A percentile compares a stretch with the other conserved stretches of the same genome.
Conservation (phyloP, 2,113 vertebrate species). For the Chloropsis cyanopogon region DNA sequence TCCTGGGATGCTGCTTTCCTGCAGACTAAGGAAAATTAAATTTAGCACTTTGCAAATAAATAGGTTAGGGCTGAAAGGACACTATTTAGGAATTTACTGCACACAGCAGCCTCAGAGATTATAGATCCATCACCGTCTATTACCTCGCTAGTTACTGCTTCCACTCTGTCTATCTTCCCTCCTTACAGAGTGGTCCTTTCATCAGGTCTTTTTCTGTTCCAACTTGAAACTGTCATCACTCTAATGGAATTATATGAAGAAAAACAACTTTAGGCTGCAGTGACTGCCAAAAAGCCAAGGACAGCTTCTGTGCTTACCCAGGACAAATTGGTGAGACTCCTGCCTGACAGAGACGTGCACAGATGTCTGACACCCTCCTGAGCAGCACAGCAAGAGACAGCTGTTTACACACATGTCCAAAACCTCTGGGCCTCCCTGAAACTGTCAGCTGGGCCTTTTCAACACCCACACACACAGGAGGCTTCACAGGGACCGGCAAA, state of each 20-base stretch:
- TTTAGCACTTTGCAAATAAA: slow-evolving; percentile 72
- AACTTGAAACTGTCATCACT: slow-evolving; percentile 59
- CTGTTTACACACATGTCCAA: neutral
- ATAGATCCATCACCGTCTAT: slow-evolving; percentile 66
- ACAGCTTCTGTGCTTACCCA: neutral
- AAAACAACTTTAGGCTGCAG: slow-evolving; percentile 10
- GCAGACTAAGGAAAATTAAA: slow-evolving; percentile 69
- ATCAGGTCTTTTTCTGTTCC: slow-evolving; percentile 47
- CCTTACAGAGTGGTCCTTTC: slow-evolving; percentile 36
- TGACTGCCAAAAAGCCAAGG: slow-evolving; percentile 49
- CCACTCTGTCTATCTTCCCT: slow-evolving; percentile 50
- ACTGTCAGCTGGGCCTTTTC: neutral
- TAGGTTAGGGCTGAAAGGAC: slow-evolving; percentile 69
- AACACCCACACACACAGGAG: neutral
- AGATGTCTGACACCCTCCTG: neutral
- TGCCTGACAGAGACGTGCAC: neutral
- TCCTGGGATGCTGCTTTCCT: slow-evolving; percentile 63
- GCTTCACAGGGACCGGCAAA: neutral
- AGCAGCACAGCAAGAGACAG: neutral
- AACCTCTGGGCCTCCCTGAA: neutral
- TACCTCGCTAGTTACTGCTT: slow-evolving; percentile 60
- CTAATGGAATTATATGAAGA: slow-evolving; percentile 53
- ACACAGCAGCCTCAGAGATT: slow-evolving; percentile 57
- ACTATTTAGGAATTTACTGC: slow-evolving; percentile 67
- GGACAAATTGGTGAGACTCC: neutral